Base-by-base conservation (phyloP, 2,113 vertebrate genomes). In the Aramus guarauna region DNA sequence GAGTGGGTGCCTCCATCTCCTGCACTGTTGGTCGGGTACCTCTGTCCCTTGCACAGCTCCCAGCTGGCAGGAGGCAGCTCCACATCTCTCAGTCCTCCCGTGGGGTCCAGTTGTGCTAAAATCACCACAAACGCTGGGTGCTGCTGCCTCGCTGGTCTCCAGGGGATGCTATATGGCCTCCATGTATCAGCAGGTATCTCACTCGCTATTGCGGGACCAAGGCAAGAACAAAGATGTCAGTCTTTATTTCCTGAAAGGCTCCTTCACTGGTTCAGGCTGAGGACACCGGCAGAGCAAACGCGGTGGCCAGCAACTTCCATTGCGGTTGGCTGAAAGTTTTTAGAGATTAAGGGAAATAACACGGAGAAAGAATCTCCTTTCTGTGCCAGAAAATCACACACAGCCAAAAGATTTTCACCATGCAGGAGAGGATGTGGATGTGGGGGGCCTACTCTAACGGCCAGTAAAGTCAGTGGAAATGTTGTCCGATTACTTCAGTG, bases 321-420 rank as follows among this genome's bases (percentile, higher is more conserved):
- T 29, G 52, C 1, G 0, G 34, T 4, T 67, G 52, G 64, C 66
- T 71, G 69, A 36, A 64, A 90, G 13, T 4, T 73, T 72, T n/a
- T 12, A 26, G 62, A 72, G 62, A 32, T 63, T 71, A 68, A 67
- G 48, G 56, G 48, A 75, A 88, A 52, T 27, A 77, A n/a, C 14
- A 15, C 2, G 9, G 66, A 39, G 36, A 92, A 90, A 43, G 23
- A 79, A 69, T 66, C 39, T 67, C 53, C 7, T 30, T 78, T 71
- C 43, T 79, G 81, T 72, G 92, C 88, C 85, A 89, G 88, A 73
- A 90, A 66, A 66, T 15, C 53, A 80, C 45, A 80, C 45, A 58
- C 15, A 82, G 72, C 36, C 59, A 41, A 53, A 64, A 39, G 37
- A 32, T 60, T 68, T 68, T 26, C 55, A 68, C 62, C 2, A 0